Conservation (phyloP, 2,888 invertebrate species). For the Cyrtodaria siliqua region DNA sequence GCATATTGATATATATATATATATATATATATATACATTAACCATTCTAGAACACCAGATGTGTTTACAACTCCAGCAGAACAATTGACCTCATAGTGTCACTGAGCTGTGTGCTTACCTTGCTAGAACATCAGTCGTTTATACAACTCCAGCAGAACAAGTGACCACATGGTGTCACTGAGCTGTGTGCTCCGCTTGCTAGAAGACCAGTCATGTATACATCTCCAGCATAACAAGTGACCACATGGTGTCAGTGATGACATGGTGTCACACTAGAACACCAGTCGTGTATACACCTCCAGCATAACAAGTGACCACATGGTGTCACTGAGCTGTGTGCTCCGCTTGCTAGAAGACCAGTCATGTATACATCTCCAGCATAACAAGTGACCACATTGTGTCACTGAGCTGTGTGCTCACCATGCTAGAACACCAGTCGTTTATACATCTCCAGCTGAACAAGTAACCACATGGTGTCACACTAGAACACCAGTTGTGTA, state of each 20-base stretch:
- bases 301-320: slow-evolving; percentile 95
- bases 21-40: too few relatives aligned
- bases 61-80: too few relatives aligned
- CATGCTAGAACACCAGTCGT: slow-evolving; percentile 85
- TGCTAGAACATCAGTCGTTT: slow-evolving; percentile 82
- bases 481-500: too few relatives aligned
- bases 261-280: slow-evolving; percentile 77
- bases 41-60: too few relatives aligned
- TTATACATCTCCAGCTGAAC: slow-evolving; percentile 93
- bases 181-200: slow-evolving; percentile 87
- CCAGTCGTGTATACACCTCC: slow-evolving; percentile 89
- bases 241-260: slow-evolving; percentile 93
- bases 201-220: slow-evolving; percentile 86
- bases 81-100: too few relatives aligned
- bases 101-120: too few relatives aligned
- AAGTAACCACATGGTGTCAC: slow-evolving; percentile 93
- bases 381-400: slow-evolving; percentile 94
- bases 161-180: slow-evolving; percentile 93
- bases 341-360: slow-evolving; percentile 84
- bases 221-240: slow-evolving; percentile 94
- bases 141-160: slow-evolving; percentile 93
- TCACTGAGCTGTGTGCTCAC: slow-evolving; percentile 88
- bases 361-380: slow-evolving; percentile 91
- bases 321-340: slow-evolving; percentile 90
- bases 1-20: too few relatives aligned